Percentiles rank a stretch among this genome's conserved stretches.
phyloP scores from a whole-genome alignment of 2,888 invertebrate genomes.

The Folsomia manolachei region DNA sequence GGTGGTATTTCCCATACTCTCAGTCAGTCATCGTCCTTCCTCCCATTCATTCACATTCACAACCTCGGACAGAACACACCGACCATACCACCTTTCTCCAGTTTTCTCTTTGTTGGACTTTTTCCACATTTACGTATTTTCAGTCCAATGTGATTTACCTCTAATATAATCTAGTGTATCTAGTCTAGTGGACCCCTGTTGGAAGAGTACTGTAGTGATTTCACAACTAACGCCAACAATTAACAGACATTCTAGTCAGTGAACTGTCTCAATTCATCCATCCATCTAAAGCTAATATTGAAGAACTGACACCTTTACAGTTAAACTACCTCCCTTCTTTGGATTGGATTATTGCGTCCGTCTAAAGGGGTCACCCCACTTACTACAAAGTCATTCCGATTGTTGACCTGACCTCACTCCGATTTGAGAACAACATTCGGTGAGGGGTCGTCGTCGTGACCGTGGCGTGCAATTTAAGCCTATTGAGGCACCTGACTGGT shows the following conservation, averaged over 20 bases:
- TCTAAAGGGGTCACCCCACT: no score
- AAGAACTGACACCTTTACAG: no score
- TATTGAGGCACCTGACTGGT: no score
- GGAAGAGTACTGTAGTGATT: not conserved
- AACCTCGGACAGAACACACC: conserved; percentile 2
- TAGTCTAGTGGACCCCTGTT: not conserved
- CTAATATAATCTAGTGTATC: not conserved
- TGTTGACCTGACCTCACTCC: no score
- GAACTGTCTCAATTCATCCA: not conserved
- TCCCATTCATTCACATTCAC: conserved; percentile 3
- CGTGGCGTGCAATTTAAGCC: no score
- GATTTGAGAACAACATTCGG: no score
- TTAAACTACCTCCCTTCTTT: no score
- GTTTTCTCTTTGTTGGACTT: not conserved
- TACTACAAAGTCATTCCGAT: no score
- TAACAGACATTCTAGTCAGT: not conserved
- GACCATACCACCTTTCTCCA: not conserved
- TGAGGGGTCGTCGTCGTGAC: no score
- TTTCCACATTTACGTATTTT: not conserved
- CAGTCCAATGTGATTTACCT: not conserved
- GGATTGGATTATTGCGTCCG: no score
- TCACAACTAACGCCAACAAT: not conserved
- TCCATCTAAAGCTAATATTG: no score
- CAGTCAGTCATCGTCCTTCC: conserved; percentile 15
- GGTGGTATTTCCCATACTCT: not conserved